A percentile compares a stretch with the other conserved stretches of the same genome.
These are phyloP conservation scores for Timema cristinae DNA, from an alignment of 2,888 invertebrate species.

Conservation along the genomic window DNA sequence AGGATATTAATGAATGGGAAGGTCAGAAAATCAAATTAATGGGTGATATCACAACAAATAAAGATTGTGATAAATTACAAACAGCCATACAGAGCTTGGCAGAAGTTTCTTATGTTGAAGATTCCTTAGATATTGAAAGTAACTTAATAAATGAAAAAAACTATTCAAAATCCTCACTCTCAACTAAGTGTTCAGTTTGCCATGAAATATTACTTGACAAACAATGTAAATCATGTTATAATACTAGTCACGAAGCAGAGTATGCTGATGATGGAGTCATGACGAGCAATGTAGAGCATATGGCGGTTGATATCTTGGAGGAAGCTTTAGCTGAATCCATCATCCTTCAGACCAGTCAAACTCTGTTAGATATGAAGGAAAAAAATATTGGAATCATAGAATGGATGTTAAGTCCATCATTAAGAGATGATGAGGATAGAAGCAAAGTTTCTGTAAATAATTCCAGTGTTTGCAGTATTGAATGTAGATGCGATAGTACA, in stretches of 20 bases:
- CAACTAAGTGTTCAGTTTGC: too few relatives aligned
- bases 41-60: too few relatives aligned
- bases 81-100: not conserved
- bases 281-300: constrained; percentile 11
- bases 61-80: not conserved
- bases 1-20: not conserved
- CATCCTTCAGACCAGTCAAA: not conserved
- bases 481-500: too few relatives aligned
- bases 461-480: too few relatives aligned
- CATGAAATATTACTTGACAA: not conserved
- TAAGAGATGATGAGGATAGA: not conserved
- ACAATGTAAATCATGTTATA: not conserved
- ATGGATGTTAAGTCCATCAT: not conserved
- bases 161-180: too few relatives aligned
- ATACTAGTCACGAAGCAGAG: too few relatives aligned
- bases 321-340: constrained; percentile 7
- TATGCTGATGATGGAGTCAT: not conserved
- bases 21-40: not conserved
- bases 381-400: not conserved
- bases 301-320: constrained; percentile 10
- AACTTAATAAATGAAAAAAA: too few relatives aligned
- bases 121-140: too few relatives aligned
- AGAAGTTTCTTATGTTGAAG: not conserved
- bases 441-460: not conserved
- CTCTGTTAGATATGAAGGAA: not conserved